These are phyloP conservation scores for Aegotheles bennettii DNA, from an alignment of 2,113 vertebrate genomes.

Conservation along the genomic window DNA sequence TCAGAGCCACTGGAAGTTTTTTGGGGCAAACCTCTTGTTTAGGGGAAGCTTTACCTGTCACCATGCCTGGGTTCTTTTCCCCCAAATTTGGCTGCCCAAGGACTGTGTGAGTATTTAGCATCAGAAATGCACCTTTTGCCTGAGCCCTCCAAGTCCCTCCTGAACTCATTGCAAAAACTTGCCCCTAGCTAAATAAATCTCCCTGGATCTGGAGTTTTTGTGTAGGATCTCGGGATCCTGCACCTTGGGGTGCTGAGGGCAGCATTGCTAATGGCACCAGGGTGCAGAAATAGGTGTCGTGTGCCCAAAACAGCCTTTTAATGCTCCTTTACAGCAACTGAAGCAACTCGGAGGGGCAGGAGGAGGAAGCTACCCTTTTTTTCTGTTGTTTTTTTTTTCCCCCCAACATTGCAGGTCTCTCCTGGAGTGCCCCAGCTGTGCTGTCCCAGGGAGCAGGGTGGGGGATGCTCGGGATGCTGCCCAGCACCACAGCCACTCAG, in stretches of 20 bases:
- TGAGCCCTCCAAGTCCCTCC: not conserved
- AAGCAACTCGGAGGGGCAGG: not conserved
- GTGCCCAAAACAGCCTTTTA: not conserved
- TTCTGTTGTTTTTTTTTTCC: not conserved
- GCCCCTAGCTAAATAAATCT: too few species aligned
- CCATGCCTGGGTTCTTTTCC: accelerated
- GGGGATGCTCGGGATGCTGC: not conserved
- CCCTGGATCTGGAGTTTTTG: too few species aligned
- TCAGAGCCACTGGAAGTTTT: accelerated
- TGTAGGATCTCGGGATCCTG: not conserved
- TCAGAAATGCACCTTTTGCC: not conserved
- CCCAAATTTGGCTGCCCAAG: not conserved
- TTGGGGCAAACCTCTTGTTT: too few species aligned
- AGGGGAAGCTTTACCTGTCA: not conserved
- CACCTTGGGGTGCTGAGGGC: not conserved
- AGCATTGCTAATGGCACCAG: accelerated
- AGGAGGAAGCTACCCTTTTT: not conserved
- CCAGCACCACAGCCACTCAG: not conserved
- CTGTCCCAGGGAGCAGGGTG: accelerated
- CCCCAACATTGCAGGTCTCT: accelerated
- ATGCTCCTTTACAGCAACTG: not conserved
- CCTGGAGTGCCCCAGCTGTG: accelerated
- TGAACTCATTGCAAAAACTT: too few species aligned
- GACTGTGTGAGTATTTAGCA: not conserved
- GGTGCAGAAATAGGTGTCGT: accelerated